Evolutionary conservation across 2,888 invertebrate genomes (phyloP), one percentile per base, ranked within the genome.

Genomic region (Charanyca ferruginea): DNA sequence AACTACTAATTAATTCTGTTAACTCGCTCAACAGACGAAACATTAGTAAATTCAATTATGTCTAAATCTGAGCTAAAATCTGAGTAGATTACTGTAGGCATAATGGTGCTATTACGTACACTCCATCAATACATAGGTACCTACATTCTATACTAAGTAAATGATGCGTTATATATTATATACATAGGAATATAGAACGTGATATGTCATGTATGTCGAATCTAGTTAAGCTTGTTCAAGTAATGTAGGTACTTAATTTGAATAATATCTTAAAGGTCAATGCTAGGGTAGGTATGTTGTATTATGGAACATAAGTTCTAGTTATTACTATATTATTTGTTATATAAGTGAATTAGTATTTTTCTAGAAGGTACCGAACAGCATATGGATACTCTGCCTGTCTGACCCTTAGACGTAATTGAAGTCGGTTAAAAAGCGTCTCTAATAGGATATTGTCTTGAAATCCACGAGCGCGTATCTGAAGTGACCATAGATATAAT

Each of bases 31-130:
- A 47, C 45, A 16, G 58, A 42, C 16, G 67, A 55, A 67, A 67
- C 42, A 57, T 38, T 67, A 60, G 38, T 38, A 16, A 25, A 73
- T 42, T 61, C 41, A 54, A 67, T 67, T 61, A 61, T 60, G 18
- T 44, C 42, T 61, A 61, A 52, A 48, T 47, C 20, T 67, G 47
- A 44, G 60, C 55, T 32, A 11, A 59, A 57, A 32, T 62, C 62
- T 68, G 68, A 73, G 54, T 70, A 64, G 63, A 69, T 69, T 63
- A 57, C 22, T 42, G 22, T 44, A 61, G 25, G 23, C 35, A 58
- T 75, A 69, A 73, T 73, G 48, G 45, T 23, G 41, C 76, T 58
- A 73, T 73, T 58, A 75, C 22, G 16, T 25, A 44, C 47, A 57
- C 47, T 38, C 41, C 20, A 63, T 48, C 28, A 58, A 63, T 35